These are phyloP conservation scores for Exaiptasia diaphana DNA, from an alignment of 64 coral and sea anemone genomes.

Conservation along the genomic window DNA sequence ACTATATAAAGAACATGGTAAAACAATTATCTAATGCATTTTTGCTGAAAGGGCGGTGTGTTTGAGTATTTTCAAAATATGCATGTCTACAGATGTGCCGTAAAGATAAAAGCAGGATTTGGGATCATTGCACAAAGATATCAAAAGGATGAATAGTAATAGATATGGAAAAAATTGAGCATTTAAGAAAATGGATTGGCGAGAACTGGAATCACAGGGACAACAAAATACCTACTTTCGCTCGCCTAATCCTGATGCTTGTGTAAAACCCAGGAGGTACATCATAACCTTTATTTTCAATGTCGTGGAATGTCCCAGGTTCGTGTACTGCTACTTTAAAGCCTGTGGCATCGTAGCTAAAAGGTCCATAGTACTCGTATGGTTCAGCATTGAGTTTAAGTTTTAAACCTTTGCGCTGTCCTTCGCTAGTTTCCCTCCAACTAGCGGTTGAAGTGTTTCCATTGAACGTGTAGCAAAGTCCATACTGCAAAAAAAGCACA, in stretches of 20 bases:
- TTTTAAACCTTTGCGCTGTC: neutral
- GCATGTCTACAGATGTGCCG: neutral
- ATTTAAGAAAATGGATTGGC: neutral
- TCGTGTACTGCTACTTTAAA: constrained; percentile 33
- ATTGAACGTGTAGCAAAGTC: constrained; percentile 42
- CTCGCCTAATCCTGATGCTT: neutral
- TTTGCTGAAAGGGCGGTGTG: neutral
- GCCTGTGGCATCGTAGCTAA: neutral
- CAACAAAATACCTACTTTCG: neutral
- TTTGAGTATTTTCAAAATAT: neutral
- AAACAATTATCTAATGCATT: neutral
- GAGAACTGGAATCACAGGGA: too few relatives aligned
- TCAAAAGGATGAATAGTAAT: neutral
- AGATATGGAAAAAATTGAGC: neutral
- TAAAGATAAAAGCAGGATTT: neutral
- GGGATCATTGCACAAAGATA: neutral
- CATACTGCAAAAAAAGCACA: neutral
- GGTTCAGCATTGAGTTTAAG: constrained; percentile 2
- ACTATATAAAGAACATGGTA: neutral
- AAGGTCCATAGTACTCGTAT: constrained; percentile 17
- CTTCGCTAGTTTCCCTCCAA: neutral
- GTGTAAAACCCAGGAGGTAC: constrained; percentile 8
- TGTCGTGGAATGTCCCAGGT: neutral
- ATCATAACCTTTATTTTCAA: constrained; percentile 8
- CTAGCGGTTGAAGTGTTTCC: neutral